These are phyloP conservation scores for Protodeltote pygarga DNA, from an alignment of 2,888 invertebrate species.

Conservation along the genomic window DNA sequence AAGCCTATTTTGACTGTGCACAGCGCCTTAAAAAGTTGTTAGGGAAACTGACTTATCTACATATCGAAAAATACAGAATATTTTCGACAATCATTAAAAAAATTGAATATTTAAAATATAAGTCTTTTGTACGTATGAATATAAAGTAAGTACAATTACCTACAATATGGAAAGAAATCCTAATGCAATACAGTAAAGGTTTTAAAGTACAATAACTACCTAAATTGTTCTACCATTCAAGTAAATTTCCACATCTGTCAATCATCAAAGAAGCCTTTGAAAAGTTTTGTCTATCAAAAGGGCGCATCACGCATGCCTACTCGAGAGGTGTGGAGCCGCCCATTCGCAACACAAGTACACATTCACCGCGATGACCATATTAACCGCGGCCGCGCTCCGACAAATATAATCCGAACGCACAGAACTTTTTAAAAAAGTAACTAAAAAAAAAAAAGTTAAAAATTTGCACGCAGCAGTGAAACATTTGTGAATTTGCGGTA, in stretches of 20 bases:
- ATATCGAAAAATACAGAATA: too few species aligned
- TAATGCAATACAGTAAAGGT: neutral
- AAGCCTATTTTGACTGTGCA: too few species aligned
- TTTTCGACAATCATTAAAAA: too few species aligned
- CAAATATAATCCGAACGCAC: slow-evolving; percentile 23
- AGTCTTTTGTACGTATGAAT: too few species aligned
- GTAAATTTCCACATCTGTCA: neutral
- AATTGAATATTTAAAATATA: too few species aligned
- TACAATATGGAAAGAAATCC: neutral
- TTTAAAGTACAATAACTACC: neutral
- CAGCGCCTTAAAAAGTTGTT: too few species aligned
- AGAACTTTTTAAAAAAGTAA: slow-evolving; percentile 31
- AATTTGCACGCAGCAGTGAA: slow-evolving; percentile 21
- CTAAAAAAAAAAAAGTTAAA: slow-evolving; percentile 11
- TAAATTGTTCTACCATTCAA: too few species aligned
- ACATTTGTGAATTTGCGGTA: slow-evolving; percentile 27
- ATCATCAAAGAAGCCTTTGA: slow-evolving; percentile 31
- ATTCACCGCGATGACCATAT: slow-evolving; percentile 56
- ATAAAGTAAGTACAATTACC: too few species aligned
- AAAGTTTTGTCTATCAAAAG: slow-evolving; percentile 39
- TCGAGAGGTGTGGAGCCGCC: slow-evolving; percentile 47
- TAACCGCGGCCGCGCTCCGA: slow-evolving; percentile 41
- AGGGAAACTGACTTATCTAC: too few species aligned
- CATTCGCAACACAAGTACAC: slow-evolving; percentile 47
- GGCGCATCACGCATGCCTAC: slow-evolving; percentile 71